phyloP scores from a whole-genome alignment of 2,797 vertebrate species.

The Tamandua tetradactyla region DNA sequence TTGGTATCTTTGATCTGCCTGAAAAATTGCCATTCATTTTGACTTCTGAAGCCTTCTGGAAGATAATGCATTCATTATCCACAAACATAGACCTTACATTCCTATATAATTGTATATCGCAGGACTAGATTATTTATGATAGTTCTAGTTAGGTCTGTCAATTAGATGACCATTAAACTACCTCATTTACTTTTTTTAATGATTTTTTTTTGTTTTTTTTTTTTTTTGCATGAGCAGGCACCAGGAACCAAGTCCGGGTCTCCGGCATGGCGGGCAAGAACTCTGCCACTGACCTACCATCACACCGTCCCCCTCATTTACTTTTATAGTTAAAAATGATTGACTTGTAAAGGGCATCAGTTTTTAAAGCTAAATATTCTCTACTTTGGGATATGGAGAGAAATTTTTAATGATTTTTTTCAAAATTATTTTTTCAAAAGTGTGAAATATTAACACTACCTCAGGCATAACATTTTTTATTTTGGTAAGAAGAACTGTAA shows the following conservation, averaged over 20 bases:
- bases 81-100: neutral
- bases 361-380: conserved; percentile 39
- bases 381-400: neutral
- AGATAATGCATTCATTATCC: conserved; percentile 15
- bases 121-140: neutral
- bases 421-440: neutral
- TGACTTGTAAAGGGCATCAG: neutral
- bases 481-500: neutral
- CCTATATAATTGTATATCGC: neutral
- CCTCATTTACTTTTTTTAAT: no score
- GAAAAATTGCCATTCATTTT: conserved; percentile 47
- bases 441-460: neutral
- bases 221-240: no score
- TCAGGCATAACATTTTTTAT: neutral
- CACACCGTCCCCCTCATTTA: no score
- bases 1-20: conserved; percentile 32
- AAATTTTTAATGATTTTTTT: conserved; percentile 1
- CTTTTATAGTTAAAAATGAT: conserved; percentile 39
- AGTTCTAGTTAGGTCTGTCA: neutral
- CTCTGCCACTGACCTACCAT: no score
- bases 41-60: conserved; percentile 27
- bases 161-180: neutral
- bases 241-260: no score
- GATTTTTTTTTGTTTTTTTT: no score
- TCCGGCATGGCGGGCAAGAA: no score